Evolutionary conservation across 2,113 vertebrate species (phyloP).

Genomic region (Isichthys henryi): DNA sequence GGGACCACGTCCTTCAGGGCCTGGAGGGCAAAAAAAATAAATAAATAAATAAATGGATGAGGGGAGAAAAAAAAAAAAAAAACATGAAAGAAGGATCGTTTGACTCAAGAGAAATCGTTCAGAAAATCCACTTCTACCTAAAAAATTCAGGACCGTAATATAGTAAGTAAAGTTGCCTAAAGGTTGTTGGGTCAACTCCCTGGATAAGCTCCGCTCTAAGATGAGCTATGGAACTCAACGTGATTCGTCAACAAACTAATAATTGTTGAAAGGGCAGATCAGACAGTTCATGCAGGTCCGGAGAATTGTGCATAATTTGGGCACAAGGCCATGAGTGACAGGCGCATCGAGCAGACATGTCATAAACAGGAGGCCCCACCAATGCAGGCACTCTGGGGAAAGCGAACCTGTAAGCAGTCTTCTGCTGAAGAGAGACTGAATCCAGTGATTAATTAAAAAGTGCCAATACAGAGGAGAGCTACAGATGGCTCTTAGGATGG

Average conservation of each 20-base stretch:
- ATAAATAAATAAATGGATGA: neutral
- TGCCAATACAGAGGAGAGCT: neutral
- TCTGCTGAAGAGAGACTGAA: slow-evolving; percentile 6
- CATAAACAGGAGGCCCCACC: neutral
- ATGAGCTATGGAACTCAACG: neutral
- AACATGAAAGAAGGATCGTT: neutral
- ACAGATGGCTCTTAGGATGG: neutral
- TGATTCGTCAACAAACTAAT: neutral
- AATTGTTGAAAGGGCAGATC: neutral
- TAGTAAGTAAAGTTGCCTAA: neutral
- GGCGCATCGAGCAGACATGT: neutral
- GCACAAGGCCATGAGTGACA: neutral
- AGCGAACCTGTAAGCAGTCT: neutral
- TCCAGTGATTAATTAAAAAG: neutral
- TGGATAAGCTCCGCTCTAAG: neutral
- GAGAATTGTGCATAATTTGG: neutral
- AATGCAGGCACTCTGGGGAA: neutral
- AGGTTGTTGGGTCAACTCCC: neutral
- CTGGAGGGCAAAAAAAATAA: slow-evolving; percentile 46
- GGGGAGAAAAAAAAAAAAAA: too few relatives aligned
- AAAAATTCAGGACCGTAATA: neutral
- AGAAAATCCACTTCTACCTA: neutral
- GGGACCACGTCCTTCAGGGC: slow-evolving; percentile 93
- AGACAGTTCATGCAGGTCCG: neutral
- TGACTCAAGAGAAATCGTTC: neutral